Base-by-base conservation (phyloP, 2,113 vertebrate genomes). In the Tragulus kanchil region DNA sequence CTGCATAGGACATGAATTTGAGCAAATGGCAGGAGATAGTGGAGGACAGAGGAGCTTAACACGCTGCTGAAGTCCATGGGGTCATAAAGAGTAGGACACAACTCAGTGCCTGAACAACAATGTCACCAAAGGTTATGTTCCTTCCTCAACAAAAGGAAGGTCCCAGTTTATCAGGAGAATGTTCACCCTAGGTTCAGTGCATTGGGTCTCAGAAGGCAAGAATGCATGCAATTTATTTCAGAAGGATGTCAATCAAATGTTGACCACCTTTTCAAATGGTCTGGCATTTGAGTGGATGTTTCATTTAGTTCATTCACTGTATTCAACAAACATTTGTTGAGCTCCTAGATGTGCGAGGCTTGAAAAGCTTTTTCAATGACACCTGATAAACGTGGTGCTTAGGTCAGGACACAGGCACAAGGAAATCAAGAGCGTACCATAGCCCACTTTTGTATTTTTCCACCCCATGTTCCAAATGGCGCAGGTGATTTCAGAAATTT, bases 361-460 rank as follows among this genome's bases (percentile, higher is more conserved):
- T 1, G 61, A 93, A 91, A 96, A 28, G 13, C 79, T 90, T 79
- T 92, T 62, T 86, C 61, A 3, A 52, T 1, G 28, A 86, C 64
- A 48, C 56, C 88, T 83, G 92, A 75, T 87, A 90, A 97, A 90
- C 71, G 93, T 84, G 81, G 25, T 78, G 26, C 65, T 93, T 31
- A 71, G 92, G 75, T 77, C 84, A 82, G 85, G 89, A 96, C 15
- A 65, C 2, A 16, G 84, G 4, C 13, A 92, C 73, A 79, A 93
- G 79, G 71, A 90, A 85, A 88, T 56, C 82, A 92, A 85, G 85
- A 3, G 28, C 26, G 48, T 31, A 31, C 15, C 95, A 52, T n/a
- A 93, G 50, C n/a, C 19, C 8, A 1, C 5, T 67, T 93, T 65
- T 25, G 1, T 78, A 85, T 93, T 81, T 77, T 71, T 93, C 78